These are phyloP conservation scores for Melinopterus prodromus DNA, from an alignment of 2,888 invertebrate species.

Conservation along the genomic window DNA sequence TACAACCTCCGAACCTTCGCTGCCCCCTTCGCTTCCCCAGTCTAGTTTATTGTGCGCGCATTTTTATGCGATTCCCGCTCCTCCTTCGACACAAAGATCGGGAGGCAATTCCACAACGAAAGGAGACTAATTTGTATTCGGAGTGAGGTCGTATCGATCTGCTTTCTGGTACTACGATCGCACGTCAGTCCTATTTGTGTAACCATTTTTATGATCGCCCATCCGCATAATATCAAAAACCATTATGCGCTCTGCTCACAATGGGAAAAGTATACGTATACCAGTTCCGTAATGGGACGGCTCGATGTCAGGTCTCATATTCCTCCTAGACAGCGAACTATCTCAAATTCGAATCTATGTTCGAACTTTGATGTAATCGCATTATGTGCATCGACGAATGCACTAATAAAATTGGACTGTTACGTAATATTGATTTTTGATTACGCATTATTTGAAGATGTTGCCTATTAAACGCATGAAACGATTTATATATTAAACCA, in stretches of 20 bases:
- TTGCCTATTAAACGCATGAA: no score
- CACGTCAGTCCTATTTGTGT: slow-evolving; percentile 15
- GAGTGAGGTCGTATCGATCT: slow-evolving; percentile 17
- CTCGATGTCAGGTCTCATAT: slow-evolving; percentile 4
- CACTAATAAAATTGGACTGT: not conserved
- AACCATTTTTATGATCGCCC: not conserved
- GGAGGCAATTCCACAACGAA: slow-evolving; percentile 5
- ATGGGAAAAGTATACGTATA: slow-evolving; percentile 4
- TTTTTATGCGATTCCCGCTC: slow-evolving; percentile 21
- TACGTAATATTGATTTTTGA: not conserved
- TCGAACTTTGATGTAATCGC: not conserved
- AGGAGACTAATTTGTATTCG: slow-evolving; percentile 21
- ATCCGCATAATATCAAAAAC: not conserved
- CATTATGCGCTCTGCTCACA: slow-evolving; percentile 4
- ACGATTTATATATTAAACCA: no score
- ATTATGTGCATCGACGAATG: not conserved
- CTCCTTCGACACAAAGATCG: not conserved
- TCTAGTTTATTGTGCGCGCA: slow-evolving; percentile 20
- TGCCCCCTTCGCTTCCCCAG: slow-evolving; percentile 16
- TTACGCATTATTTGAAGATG: not conserved
- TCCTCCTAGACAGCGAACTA: not conserved
- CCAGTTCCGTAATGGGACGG: not conserved
- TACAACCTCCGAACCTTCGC: slow-evolving; percentile 19
- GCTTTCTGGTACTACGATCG: slow-evolving; percentile 7
- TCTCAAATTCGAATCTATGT: not conserved